Conservation (phyloP, 1,140 invertebrate species). For the Drosophila parabipectinata region DNA sequence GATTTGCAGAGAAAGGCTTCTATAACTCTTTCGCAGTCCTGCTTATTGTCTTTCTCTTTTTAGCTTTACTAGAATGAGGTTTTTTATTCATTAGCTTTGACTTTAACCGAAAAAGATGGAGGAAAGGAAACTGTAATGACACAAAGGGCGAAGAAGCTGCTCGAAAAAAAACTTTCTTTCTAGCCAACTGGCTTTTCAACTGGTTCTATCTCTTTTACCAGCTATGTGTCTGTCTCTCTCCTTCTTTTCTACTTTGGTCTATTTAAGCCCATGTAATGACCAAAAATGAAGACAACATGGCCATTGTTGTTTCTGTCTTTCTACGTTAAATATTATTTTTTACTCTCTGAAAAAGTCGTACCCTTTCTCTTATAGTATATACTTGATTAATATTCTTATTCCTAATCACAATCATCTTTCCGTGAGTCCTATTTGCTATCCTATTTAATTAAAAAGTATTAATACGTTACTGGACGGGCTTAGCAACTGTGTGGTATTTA, state of each 20-base stretch:
- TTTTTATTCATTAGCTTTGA: constrained; percentile 16
- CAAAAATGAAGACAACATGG: neutral
- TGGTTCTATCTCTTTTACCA: neutral
- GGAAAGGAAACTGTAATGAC: constrained; percentile 4
- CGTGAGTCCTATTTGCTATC: no score
- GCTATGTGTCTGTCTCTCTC: neutral
- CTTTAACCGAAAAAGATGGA: neutral
- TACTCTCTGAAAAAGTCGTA: neutral
- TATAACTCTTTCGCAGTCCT: neutral
- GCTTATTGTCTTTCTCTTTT: neutral
- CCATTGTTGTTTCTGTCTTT: constrained; percentile 25
- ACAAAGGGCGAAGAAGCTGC: neutral
- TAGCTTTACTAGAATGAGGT: neutral
- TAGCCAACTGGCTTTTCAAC: neutral
- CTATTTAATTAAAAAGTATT: no score
- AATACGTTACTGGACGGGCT: no score
- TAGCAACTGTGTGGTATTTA: neutral
- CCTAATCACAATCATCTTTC: no score
- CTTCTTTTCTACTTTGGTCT: neutral
- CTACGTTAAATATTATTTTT: neutral
- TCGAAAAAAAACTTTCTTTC: neutral
- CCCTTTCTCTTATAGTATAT: no score
- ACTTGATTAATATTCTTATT: no score
- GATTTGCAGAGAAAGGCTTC: constrained; percentile 3
- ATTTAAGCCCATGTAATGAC: constrained; percentile 31